Evolutionary conservation across 2,113 vertebrate species (phyloP).

Genomic region (Acanthisitta chloris): DNA sequence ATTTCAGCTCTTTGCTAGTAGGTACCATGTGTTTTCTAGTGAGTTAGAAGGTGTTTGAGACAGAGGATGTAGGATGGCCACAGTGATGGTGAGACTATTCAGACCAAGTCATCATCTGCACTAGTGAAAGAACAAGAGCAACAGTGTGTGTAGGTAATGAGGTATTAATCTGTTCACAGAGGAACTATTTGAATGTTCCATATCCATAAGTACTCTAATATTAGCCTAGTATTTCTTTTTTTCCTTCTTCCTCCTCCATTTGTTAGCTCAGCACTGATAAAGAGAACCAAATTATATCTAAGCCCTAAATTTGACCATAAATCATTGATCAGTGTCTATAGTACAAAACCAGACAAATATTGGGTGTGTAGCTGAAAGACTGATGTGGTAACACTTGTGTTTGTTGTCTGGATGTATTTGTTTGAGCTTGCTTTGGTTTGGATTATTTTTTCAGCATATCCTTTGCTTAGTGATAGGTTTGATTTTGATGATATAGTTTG

Average conservation of each 20-base stretch:
- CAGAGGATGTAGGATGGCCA: not conserved
- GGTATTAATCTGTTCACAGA: not conserved
- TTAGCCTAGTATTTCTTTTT: not conserved
- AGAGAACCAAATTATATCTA: not conserved
- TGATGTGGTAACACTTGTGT: not conserved
- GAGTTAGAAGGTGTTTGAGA: not conserved
- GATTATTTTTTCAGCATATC: not conserved
- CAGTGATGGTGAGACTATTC: not conserved
- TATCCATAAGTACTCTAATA: not conserved
- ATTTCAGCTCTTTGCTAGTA: not conserved
- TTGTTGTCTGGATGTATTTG: not conserved
- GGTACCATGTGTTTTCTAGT: not conserved
- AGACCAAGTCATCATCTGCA: not conserved
- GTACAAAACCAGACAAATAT: not conserved
- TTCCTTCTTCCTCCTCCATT: rapidly evolving
- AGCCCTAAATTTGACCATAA: not conserved
- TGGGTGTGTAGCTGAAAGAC: not conserved
- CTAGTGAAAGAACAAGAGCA: not conserved
- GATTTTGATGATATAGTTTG: not conserved
- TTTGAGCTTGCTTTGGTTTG: not conserved
- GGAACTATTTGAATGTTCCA: not conserved
- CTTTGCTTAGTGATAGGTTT: not conserved
- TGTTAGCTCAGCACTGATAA: not conserved
- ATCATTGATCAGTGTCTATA: not conserved
- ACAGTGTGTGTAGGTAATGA: not conserved